Evolutionary conservation across 2,888 invertebrate species (phyloP).

Genomic region (Neoascia interrupta): DNA sequence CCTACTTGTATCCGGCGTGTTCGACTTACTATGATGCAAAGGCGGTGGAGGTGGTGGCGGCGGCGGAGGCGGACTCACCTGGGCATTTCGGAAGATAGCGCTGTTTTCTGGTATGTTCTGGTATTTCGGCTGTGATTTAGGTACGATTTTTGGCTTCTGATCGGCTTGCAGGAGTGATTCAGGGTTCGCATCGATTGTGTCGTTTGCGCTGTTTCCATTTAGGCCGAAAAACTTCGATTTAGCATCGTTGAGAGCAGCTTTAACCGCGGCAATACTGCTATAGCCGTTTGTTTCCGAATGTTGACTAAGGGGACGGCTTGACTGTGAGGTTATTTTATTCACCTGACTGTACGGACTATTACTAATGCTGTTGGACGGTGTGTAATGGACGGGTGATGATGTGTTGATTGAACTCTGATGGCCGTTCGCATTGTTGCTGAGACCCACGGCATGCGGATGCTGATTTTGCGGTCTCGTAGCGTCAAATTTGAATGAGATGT

Average conservation of each 20-base stretch:
- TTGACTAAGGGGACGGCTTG: constrained; percentile 73
- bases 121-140: constrained; percentile 73
- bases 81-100: constrained; percentile 72
- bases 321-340: constrained; percentile 39
- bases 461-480: constrained; percentile 51
- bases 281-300: constrained; percentile 73
- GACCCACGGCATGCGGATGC: constrained; percentile 49
- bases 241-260: constrained; percentile 79
- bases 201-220: constrained; percentile 72
- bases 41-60: constrained; percentile 57
- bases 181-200: constrained; percentile 23
- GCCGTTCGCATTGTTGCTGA: constrained; percentile 50
- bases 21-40: constrained; percentile 38
- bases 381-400: constrained; percentile 54
- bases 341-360: constrained; percentile 54
- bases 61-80: constrained; percentile 41
- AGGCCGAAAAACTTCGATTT: constrained; percentile 79
- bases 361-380: constrained; percentile 38
- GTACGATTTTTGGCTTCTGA: constrained; percentile 59
- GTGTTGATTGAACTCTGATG: constrained; percentile 49
- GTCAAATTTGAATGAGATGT: constrained; percentile 71
- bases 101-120: constrained; percentile 76
- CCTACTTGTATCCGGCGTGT: constrained; percentile 46
- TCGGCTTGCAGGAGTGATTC: constrained; percentile 48
- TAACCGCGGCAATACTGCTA: constrained; percentile 76